These are phyloP conservation scores for Stichopus chloronotus DNA, from an alignment of 35 echinoderm and acorn worm species.

Conservation along the genomic window DNA sequence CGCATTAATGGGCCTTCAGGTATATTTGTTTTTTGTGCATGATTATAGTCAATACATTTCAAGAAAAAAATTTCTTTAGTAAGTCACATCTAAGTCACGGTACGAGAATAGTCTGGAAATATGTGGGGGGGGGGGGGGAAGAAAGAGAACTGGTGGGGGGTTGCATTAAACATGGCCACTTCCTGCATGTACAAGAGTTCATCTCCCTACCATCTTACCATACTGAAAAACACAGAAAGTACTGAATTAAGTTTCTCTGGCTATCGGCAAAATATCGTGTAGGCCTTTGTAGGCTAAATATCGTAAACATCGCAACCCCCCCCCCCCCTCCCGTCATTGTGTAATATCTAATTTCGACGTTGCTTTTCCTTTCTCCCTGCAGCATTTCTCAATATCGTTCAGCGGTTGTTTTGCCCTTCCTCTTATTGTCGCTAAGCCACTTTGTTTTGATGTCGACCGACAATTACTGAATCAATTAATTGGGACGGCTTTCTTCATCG, in stretches of 20 bases:
- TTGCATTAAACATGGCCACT: too few relatives aligned
- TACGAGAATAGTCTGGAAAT: too few relatives aligned
- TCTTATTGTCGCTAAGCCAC: not conserved
- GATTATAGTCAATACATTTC: too few relatives aligned
- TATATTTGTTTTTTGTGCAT: not conserved
- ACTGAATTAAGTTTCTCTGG: too few relatives aligned
- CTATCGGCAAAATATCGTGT: too few relatives aligned
- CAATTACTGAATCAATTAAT: slow-evolving; percentile 27
- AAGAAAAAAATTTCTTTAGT: too few relatives aligned
- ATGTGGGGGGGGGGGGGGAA: not conserved
- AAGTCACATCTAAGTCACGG: too few relatives aligned
- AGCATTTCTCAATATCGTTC: slow-evolving; percentile 38
- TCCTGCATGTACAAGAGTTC: too few relatives aligned
- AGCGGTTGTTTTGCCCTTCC: slow-evolving; percentile 32
- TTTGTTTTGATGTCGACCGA: slow-evolving; percentile 11
- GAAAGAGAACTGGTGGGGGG: not conserved
- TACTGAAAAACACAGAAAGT: too few relatives aligned
- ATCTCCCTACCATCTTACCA: too few relatives aligned
- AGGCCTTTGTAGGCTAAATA: too few relatives aligned
- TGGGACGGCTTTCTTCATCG: slow-evolving; percentile 18
- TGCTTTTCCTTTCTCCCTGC: not conserved
- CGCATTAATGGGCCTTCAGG: slow-evolving; percentile 18
- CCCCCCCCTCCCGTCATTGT: not conserved
- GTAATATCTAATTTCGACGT: not conserved
- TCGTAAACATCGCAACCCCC: not conserved